Evolutionary conservation across 2,113 vertebrate genomes (phyloP).

Genomic region (Xenopus tropicalis): UCB_Xtro_10.0 CM004444.2:28372501-28373000

Average conservation of each 20-base stretch:
- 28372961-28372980: not conserved
- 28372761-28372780: no score
- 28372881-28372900: not conserved
- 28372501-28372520: no score
- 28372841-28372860: not conserved
- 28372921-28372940: not conserved
- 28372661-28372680: not conserved
- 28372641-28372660: not conserved
- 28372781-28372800: no score
- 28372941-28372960: not conserved
- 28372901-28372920: not conserved
- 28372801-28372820: no score
- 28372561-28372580: no score
- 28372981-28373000: constrained; percentile 6
- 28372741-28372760: no score
- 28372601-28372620: no score
- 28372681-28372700: no score
- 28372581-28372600: no score
- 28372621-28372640: no score
- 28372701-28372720: not conserved
- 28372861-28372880: not conserved
- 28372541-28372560: no score
- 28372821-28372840: not conserved
- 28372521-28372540: no score
- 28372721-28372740: constrained; percentile 1